A percentile compares a stretch with the other conserved stretches of the same genome.
These are phyloP conservation scores for Alaudala cheleensis DNA, from an alignment of 2,113 vertebrate species.

Conservation along the genomic window DNA sequence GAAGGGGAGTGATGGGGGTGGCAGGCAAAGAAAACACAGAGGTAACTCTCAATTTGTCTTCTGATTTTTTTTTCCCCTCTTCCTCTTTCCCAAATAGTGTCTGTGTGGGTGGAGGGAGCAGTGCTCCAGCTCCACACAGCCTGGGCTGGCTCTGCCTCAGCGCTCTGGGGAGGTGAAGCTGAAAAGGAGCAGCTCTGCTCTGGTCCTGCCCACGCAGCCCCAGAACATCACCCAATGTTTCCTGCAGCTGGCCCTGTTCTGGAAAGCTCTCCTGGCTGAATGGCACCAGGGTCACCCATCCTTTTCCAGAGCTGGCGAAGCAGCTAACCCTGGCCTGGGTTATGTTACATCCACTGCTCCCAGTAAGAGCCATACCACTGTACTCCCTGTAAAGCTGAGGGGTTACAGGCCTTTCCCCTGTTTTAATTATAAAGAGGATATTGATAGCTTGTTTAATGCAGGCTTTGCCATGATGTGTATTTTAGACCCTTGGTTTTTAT, in stretches of 20 bases:
- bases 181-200: background rate
- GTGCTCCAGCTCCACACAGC: background rate
- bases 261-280: background rate
- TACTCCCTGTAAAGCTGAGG: background rate
- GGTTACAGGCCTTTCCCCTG: background rate
- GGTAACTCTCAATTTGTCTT: constrained; percentile 30
- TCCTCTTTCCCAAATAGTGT: background rate
- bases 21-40: background rate
- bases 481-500: background rate
- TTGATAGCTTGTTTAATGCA: background rate
- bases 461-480: background rate
- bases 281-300: background rate
- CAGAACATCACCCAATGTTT: background rate
- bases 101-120: constrained; percentile 19
- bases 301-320: background rate
- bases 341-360: background rate
- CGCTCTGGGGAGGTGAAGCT: background rate
- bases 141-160: background rate
- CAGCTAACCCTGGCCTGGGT: background rate
- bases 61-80: background rate
- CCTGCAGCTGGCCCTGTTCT: background rate
- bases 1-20: background rate
- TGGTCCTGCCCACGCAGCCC: background rate
- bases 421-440: background rate
- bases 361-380: background rate